Conservation (phyloP, 1,140 invertebrate species). For the Aphidius gifuensis region DNA sequence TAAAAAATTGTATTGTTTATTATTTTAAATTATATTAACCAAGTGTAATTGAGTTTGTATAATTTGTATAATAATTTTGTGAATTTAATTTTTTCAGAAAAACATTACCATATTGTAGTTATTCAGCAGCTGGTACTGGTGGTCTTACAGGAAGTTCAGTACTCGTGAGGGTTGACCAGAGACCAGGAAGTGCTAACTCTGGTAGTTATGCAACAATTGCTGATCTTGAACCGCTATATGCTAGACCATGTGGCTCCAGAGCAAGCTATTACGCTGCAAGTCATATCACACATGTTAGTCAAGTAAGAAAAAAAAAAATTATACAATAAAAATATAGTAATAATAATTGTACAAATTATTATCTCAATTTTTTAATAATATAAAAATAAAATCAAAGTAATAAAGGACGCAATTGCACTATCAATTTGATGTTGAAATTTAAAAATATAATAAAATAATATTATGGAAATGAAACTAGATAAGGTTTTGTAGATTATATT, state of each 20-base stretch:
- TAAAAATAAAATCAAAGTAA: too few species aligned
- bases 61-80: conserved; percentile 1
- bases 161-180: conserved; percentile 65
- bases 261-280: conserved; percentile 63
- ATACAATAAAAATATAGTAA: not conserved
- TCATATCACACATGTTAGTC: conserved; percentile 56
- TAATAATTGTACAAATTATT: conserved; percentile 2
- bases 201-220: conserved; percentile 79
- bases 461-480: too few species aligned
- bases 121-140: conserved; percentile 50
- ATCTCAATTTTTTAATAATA: too few species aligned
- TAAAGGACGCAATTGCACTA: too few species aligned
- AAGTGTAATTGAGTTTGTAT: not conserved
- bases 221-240: conserved; percentile 63
- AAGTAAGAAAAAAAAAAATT: conserved; percentile 58
- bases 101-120: conserved; percentile 53
- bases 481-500: too few species aligned
- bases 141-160: conserved; percentile 57
- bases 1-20: conserved; percentile 1
- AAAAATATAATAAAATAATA: too few species aligned
- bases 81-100: conserved; percentile 40
- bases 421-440: too few species aligned
- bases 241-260: conserved; percentile 56
- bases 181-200: conserved; percentile 69
- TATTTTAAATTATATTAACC: not conserved